Base-by-base conservation (phyloP, 2,888 invertebrate species). In the Saturnia japonica region DNA sequence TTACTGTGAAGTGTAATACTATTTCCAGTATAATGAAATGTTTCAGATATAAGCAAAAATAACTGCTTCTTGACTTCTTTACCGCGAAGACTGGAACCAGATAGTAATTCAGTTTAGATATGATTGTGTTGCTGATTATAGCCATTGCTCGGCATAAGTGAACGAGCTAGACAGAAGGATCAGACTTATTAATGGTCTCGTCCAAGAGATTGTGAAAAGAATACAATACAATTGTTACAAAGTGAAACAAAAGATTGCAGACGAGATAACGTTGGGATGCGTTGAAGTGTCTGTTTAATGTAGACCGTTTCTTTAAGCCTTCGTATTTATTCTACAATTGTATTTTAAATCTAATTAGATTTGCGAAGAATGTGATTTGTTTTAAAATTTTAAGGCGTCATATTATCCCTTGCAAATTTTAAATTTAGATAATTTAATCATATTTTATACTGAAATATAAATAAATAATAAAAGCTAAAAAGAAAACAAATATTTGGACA, bases 151-250 rank as follows among this genome's bases (percentile, higher is more conserved):
- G 14, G 25, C 25, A 60, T 28, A 60, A 60, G 28, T 14, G 28
- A 40, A 64, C 64, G n/a, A 64, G 64, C 40, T 40, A 64, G 64
- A 64, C 64, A n/a, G 64, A n/a, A 19, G 8, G 64, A 64, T 64
- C 19, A 64, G 62, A 40, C 64, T 64, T 40, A n/a, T 34, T 40
- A 64, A 40, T 64, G 40, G 40, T 64, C n/a, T 64, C 64, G 19
- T 64, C 22, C n/a, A n/a, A 40, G 40, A 40, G 40, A 40, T 34
- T n/a, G 16, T n/a, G 16, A n/a, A n/a, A 40, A 64, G 25, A 19
- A 40, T 40, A 64, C 64, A 64, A 64, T 64, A 40, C n/a, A 40
- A 40, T 64, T n/a, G 16, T 64, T 6, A 25, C 57, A 64, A 64
- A 64, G n/a, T 40, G 19, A 64, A n/a, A 64, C 64, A 40, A 64